Evolutionary conservation across 2,888 invertebrate species (phyloP).

Genomic region (Sesia bembeciformis): DNA sequence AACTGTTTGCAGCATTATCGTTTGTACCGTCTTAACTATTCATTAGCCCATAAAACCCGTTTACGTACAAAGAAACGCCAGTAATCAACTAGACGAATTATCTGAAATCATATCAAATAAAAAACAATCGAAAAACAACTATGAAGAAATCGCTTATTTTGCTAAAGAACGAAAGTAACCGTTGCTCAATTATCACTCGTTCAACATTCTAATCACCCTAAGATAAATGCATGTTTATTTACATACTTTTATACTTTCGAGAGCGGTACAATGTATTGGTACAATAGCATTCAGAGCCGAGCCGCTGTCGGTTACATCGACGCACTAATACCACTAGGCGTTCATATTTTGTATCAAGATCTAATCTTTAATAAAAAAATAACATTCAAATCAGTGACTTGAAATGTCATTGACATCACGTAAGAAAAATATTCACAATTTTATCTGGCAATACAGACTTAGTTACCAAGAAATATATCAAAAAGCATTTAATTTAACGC

Average conservation of each 20-base stretch:
- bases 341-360: slow-evolving; percentile 56
- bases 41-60: slow-evolving; percentile 56
- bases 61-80: slow-evolving; percentile 65
- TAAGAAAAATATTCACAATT: slow-evolving; percentile 74
- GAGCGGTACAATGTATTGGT: slow-evolving; percentile 38
- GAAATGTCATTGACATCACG: slow-evolving; percentile 68
- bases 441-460: slow-evolving; percentile 74
- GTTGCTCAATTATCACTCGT: slow-evolving; percentile 47
- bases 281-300: slow-evolving; percentile 37
- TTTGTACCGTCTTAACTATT: slow-evolving; percentile 55
- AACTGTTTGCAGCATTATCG: slow-evolving; percentile 34
- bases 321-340: slow-evolving; percentile 57
- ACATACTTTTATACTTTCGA: slow-evolving; percentile 51
- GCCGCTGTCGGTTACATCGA: slow-evolving; percentile 39
- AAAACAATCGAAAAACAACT: slow-evolving; percentile 46
- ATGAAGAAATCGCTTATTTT: slow-evolving; percentile 57
- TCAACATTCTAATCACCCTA: slow-evolving; percentile 57
- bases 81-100: slow-evolving; percentile 54
- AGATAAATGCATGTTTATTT: slow-evolving; percentile 67
- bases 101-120: slow-evolving; percentile 55
- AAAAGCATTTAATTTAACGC: slow-evolving; percentile 51
- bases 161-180: slow-evolving; percentile 56
- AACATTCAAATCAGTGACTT: slow-evolving; percentile 66
- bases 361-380: slow-evolving; percentile 68
- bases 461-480: slow-evolving; percentile 57